A percentile compares a stretch with the other conserved stretches of the same genome.
Conservation (phyloP, 2,888 invertebrate species). For the Lycocerus yunnanus region DNA sequence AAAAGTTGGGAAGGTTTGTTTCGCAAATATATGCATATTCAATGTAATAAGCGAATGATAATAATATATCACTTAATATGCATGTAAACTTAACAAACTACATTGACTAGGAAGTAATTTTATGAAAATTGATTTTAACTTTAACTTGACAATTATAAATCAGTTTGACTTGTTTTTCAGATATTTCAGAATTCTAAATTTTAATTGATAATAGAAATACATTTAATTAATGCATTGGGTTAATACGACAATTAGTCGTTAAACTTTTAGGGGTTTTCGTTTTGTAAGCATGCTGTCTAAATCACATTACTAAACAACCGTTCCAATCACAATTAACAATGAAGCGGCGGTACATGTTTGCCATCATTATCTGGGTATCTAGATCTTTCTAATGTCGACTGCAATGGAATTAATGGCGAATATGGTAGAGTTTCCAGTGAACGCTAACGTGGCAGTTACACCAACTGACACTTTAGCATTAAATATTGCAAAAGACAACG, state of each 20-base stretch:
- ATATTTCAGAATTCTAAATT: not conserved
- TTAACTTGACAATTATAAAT: not conserved
- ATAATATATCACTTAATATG: not conserved
- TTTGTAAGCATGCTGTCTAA: not conserved
- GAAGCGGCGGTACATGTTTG: not conserved
- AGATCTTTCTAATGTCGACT: not conserved
- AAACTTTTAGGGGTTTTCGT: not conserved
- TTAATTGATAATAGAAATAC: not conserved
- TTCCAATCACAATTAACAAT: not conserved
- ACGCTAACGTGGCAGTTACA: not conserved
- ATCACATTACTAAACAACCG: not conserved
- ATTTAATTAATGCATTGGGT: not conserved
- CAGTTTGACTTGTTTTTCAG: not conserved
- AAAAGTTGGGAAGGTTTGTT: constrained; percentile 29
- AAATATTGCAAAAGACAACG: not conserved
- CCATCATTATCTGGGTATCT: not conserved
- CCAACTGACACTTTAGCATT: not conserved
- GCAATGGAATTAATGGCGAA: not conserved
- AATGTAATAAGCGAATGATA: constrained; percentile 8
- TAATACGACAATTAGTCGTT: not conserved
- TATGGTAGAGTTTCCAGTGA: not conserved
- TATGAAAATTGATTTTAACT: not conserved
- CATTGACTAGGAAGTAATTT: not conserved
- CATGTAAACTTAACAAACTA: not conserved
- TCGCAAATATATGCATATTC: constrained; percentile 23